Percentiles rank a stretch among this genome's conserved stretches.
phyloP scores from a whole-genome alignment of 1,140 invertebrate genomes.

The Bacillus rossius region DNA sequence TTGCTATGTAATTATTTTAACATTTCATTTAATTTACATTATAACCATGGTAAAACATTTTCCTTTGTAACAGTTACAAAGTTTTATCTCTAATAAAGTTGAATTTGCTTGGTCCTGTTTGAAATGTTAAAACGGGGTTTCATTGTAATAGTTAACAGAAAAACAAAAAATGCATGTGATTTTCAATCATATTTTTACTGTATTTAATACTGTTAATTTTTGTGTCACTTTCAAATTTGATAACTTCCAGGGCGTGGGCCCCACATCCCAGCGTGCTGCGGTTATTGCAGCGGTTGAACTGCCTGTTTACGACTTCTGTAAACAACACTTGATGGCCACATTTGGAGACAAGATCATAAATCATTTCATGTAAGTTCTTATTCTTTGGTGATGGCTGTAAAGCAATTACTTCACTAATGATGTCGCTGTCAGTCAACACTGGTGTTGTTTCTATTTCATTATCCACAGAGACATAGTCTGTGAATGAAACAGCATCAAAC shows the following conservation, averaged over 20 bases:
- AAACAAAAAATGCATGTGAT: background rate
- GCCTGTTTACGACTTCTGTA: constrained; percentile 89
- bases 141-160: background rate
- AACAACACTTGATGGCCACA: constrained; percentile 63
- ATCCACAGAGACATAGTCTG: too few relatives aligned
- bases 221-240: too few relatives aligned
- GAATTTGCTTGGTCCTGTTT: too few relatives aligned
- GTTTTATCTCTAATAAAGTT: background rate
- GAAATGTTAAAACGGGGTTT: background rate
- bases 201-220: too few relatives aligned
- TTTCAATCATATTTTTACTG: background rate
- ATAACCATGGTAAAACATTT: background rate
- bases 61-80: background rate
- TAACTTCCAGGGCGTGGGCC: constrained; percentile 73
- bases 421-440: too few relatives aligned
- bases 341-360: constrained; percentile 77
- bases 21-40: background rate
- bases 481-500: too few relatives aligned
- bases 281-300: constrained; percentile 90
- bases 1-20: background rate
- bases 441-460: too few relatives aligned
- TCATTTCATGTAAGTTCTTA: constrained; percentile 74
- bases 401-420: too few relatives aligned
- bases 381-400: too few relatives aligned
- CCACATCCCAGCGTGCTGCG: constrained; percentile 87